phyloP scores from a whole-genome alignment of 1,140 invertebrate species.

The Linepithema humile region DNA sequence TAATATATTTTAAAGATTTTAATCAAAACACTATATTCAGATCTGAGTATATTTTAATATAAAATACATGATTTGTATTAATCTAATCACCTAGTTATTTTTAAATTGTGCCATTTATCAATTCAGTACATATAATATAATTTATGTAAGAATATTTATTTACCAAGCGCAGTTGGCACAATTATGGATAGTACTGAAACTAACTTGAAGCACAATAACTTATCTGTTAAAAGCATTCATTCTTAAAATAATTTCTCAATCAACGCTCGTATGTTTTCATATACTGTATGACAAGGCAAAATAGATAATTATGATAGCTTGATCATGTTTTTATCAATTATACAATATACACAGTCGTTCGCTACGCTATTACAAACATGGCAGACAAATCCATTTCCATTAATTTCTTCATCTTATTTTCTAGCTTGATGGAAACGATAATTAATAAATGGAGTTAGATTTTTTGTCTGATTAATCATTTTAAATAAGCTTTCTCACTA shows the following conservation, averaged over 20 bases:
- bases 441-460: constrained; percentile 38
- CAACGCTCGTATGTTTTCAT: background rate
- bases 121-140: constrained; percentile 23
- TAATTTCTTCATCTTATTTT: constrained; percentile 24
- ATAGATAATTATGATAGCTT: constrained; percentile 5
- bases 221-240: background rate
- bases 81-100: constrained; percentile 52
- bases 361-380: constrained; percentile 11
- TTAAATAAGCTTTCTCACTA: constrained; percentile 18
- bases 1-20: background rate
- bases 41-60: background rate
- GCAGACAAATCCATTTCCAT: constrained; percentile 53
- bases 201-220: background rate
- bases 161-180: constrained; percentile 60
- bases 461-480: background rate
- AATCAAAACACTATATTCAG: background rate
- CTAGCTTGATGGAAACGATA: background rate
- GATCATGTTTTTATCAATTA: constrained; percentile 3
- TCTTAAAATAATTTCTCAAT: background rate
- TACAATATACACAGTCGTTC: constrained; percentile 5
- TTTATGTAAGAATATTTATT: constrained; percentile 12
- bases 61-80: constrained; percentile 34
- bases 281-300: background rate
- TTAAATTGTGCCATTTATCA: constrained; percentile 58
- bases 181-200: constrained; percentile 28